A percentile compares a stretch with the other conserved stretches of the same genome.
Conservation (phyloP, 1,140 invertebrate genomes). For the Drosophila lacteicornis region DNA sequence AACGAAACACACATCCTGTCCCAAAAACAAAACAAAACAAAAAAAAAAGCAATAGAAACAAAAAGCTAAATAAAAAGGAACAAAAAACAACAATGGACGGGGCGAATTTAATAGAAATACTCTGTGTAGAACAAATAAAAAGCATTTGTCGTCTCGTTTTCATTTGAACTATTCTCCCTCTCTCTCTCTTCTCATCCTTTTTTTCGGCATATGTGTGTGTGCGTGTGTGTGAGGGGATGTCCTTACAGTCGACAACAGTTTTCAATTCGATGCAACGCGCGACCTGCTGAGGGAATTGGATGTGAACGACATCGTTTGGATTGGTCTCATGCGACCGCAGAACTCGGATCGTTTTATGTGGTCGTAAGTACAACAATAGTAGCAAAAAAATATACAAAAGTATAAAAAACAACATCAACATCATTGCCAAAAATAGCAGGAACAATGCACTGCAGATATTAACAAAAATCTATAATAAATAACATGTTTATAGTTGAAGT, state of each 20-base stretch:
- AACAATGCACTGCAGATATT: neutral
- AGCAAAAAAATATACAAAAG: neutral
- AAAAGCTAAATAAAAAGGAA: slow-evolving; percentile 20
- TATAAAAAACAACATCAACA: slow-evolving; percentile 10
- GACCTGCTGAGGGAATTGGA: slow-evolving; percentile 91
- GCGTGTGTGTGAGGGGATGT: neutral
- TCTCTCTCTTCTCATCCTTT: slow-evolving; percentile 16
- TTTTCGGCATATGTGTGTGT: slow-evolving; percentile 37
- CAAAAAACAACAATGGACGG: slow-evolving; percentile 48
- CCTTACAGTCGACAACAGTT: slow-evolving; percentile 88
- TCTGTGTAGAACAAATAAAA: slow-evolving; percentile 73
- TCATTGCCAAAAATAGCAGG: slow-evolving; percentile 31
- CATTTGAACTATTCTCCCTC: slow-evolving; percentile 46
- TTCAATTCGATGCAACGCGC: slow-evolving; percentile 90
- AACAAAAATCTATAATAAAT: too few relatives aligned
- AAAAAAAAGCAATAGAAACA: slow-evolving; percentile 36
- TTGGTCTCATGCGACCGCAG: slow-evolving; percentile 89
- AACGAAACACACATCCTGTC: slow-evolving; percentile 7
- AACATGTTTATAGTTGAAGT: too few relatives aligned
- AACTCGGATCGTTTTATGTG: slow-evolving; percentile 89
- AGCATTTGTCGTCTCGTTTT: slow-evolving; percentile 67
- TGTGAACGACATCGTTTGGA: slow-evolving; percentile 90
- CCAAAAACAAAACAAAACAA: slow-evolving; percentile 18
- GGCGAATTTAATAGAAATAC: slow-evolving; percentile 69
- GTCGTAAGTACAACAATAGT: slow-evolving; percentile 87